Evolutionary conservation across 2,797 vertebrate species (phyloP), one percentile per base, ranked within the genome.

Genomic region (Gymnothorax javanicus): DNA sequence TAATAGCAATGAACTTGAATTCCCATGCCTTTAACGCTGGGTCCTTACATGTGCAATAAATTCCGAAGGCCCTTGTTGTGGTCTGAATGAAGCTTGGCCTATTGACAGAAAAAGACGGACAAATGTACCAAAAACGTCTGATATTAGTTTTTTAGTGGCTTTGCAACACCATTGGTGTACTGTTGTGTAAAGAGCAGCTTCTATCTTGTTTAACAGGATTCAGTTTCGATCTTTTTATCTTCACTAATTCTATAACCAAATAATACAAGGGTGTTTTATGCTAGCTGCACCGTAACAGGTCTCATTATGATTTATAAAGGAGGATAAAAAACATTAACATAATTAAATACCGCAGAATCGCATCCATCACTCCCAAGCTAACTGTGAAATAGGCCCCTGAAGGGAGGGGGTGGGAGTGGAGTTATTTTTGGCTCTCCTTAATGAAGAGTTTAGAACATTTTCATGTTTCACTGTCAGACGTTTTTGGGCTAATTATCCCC

Each of bases 401-500:
- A 81, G 77, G 56, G 56, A 23, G 12, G 77, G 23, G 56, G 33
- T 43, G 33, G 33, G 33, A n/a, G 33, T 43, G 33, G 27, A 81
- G 77, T 81, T 81, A 81, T 81, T 81, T 56, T 52, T n/a, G 77
- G 77, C 50, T 52, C 52, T 17, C 56, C 77, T 81, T 81, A 81
- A 81, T 81, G 77, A 25, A 56, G 77, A 54, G 77, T 81, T 81
- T 81, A 81, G 77, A 81, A 81, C 77, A 56, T 81, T 81, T 81
- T 56, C 77, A 81, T 81, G 77, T 54, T 81, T 81, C 77, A 81
- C 77, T 81, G 77, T 81, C 77, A 81, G 77, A 54, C 77, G 52
- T 81, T 81, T 81, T 81, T 81, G 77, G 77, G 77, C 77, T 81
- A 81, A 81, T 81, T 81, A 81, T 81, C 77, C 77, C 77, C 77